Evolutionary conservation across 2,797 vertebrate genomes (phyloP), one percentile per base, ranked within the genome.

Genomic region (Buphagus erythrorhynchus): DNA sequence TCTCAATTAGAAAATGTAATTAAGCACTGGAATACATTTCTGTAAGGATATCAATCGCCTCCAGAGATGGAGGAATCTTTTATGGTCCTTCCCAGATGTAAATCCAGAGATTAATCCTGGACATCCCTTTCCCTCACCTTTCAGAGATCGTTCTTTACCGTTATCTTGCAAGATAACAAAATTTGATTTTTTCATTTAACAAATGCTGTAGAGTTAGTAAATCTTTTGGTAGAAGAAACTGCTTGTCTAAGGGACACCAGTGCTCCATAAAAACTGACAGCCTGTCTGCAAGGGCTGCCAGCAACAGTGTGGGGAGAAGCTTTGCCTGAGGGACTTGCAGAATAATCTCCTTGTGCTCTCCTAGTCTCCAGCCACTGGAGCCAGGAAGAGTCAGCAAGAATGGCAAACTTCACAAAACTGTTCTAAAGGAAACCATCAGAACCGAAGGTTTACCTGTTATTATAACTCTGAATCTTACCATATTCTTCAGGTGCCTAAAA

Each of bases 121-220:
- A 68, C 66, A 68, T 51, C 51, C 49, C 46, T 72, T 81, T 71
- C 69, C 55, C 18, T 55, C 36, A 38, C n/a, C 38, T 68, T 87
- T 65, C 74, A 72, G 57, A 52, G 66, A 28, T 73, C 3, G 21
- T 62, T 91, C 87, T 82, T 95, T 83, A 85, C 74, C 6, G 15
- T 94, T 79, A 82, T 82, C 71, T 89, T 26, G 3, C 49, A 62
- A 82, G 75, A 91, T 73, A 93, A 94, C 90, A 31, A 82, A 75
- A 71, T 94, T 79, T 89, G 85, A 91, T 91, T 91, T 93, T 89
- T 91, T 87, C 46, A 79, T 91, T 94, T 91, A 93, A 79, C 81
- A 76, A 93, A 91, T 58, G 51, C 49, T 58, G 38, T 54, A 62
- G 46, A 35, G 55, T 94, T 91, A 89, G 71, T 82, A 94, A 92